phyloP scores from a whole-genome alignment of 2,888 invertebrate genomes.

The Incurvaria masculella region DNA sequence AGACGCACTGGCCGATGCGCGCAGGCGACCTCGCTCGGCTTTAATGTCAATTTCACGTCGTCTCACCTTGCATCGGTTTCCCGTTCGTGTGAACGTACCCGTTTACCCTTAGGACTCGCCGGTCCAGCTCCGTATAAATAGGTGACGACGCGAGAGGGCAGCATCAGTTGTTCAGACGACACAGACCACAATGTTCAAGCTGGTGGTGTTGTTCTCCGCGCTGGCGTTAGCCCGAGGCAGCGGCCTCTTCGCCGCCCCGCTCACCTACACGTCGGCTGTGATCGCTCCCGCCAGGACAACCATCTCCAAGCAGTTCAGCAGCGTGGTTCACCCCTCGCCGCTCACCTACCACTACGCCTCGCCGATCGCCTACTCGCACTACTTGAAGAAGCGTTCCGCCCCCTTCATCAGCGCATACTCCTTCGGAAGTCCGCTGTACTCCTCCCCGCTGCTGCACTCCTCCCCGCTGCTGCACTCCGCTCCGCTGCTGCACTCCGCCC shows the following conservation, averaged over 20 bases:
- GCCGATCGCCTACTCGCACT: constrained; percentile 27
- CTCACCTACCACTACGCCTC: constrained; percentile 23
- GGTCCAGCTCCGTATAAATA: constrained; percentile 41
- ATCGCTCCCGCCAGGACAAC: constrained; percentile 32
- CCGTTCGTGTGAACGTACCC: constrained; percentile 23
- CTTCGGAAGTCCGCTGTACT: constrained; percentile 11
- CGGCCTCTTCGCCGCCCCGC: constrained; percentile 17
- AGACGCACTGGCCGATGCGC: too few species aligned
- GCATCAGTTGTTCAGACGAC: constrained; percentile 43
- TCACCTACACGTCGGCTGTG: constrained; percentile 24
- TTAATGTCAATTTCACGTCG: constrained; percentile 45
- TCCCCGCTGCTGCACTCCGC: constrained; percentile 15
- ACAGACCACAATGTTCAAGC: constrained; percentile 48
- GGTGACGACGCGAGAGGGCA: constrained; percentile 11
- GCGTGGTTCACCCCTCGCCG: constrained; percentile 43
- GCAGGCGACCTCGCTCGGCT: constrained; percentile 32
- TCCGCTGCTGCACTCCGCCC: constrained; percentile 22
- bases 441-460: constrained; percentile 10
- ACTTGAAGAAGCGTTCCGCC: constrained; percentile 28
- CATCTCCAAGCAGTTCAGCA: constrained; percentile 38
- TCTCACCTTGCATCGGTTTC: constrained; percentile 35
- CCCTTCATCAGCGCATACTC: constrained; percentile 13
- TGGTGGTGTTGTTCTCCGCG: constrained; percentile 60
- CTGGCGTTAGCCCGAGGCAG: constrained; percentile 50
- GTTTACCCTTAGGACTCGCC: constrained; percentile 34